Conservation (phyloP, 2,888 invertebrate species). For the Agrochola lychnidis region DNA sequence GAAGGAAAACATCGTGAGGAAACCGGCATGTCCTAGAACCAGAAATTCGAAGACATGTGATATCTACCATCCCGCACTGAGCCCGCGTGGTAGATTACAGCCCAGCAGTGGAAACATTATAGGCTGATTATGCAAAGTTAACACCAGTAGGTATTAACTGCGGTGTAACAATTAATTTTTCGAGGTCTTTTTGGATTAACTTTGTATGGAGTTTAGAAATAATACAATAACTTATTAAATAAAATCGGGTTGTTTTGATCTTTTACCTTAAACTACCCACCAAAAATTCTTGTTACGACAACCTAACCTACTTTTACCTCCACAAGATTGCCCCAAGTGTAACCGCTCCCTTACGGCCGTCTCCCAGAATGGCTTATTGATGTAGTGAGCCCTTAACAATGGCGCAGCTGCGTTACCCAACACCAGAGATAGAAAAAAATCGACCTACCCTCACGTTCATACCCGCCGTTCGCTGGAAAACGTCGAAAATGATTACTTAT, state of each 20-base stretch:
- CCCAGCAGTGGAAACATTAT: too few relatives aligned
- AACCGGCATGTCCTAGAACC: too few relatives aligned
- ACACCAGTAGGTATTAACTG: too few relatives aligned
- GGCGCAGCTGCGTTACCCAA: conserved; percentile 78
- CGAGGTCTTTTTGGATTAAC: neutral
- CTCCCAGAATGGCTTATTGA: conserved; percentile 85
- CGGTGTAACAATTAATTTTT: neutral
- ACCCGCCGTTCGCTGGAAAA: conserved; percentile 52
- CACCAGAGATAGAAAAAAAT: conserved; percentile 69
- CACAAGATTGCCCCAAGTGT: conserved; percentile 54
- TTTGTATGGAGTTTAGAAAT: neutral
- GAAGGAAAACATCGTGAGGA: too few relatives aligned
- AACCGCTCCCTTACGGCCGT: conserved; percentile 73
- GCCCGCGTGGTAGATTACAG: too few relatives aligned
- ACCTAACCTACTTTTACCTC: neutral
- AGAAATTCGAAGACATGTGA: too few relatives aligned
- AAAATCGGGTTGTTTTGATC: neutral
- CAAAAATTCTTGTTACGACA: neutral
- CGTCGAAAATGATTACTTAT: conserved; percentile 65
- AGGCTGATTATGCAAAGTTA: too few relatives aligned
- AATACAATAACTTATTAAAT: too few relatives aligned
- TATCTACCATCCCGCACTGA: too few relatives aligned
- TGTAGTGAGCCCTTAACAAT: conserved; percentile 82
- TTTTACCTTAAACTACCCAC: neutral
- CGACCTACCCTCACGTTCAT: conserved; percentile 66